Conservation (phyloP, 2,113 vertebrate genomes). For the Aspiorhynchus laticeps region DNA sequence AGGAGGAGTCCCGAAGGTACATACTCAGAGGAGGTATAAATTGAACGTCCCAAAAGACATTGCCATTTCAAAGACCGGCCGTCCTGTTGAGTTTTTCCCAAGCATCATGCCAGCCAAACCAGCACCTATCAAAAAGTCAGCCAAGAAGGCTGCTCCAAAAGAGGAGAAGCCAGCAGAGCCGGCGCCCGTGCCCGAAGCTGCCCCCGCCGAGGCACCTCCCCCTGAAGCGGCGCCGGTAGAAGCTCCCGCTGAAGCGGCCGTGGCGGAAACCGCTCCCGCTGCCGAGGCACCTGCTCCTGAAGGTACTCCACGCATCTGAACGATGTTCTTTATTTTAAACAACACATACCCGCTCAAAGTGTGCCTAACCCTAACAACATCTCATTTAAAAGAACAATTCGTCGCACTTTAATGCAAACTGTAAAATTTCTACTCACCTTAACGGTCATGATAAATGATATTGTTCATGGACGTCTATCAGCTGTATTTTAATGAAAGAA, state of each 20-base stretch:
- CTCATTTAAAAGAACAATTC: background rate
- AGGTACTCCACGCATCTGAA: constrained; percentile 2
- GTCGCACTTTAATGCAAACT: too few species aligned
- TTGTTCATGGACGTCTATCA: background rate
- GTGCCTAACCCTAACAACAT: background rate
- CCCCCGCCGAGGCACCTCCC: constrained; percentile 36
- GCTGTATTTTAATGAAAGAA: background rate
- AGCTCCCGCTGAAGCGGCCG: constrained; percentile 46
- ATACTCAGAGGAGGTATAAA: constrained; percentile 62
- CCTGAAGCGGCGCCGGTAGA: constrained; percentile 54
- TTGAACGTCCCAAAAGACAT: constrained; percentile 27
- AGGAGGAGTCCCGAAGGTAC: constrained; percentile 63
- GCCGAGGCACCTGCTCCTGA: constrained; percentile 49
- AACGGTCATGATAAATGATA: background rate
- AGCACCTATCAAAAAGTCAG: constrained; percentile 69
- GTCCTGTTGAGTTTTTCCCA: constrained; percentile 38
- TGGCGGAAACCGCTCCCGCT: constrained; percentile 48
- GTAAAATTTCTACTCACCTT: background rate
- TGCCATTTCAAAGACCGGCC: constrained; percentile 51
- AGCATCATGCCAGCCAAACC: constrained; percentile 66
- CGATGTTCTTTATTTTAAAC: background rate
- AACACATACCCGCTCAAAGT: background rate
- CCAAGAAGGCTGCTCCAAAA: constrained; percentile 66
- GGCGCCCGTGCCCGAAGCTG: constrained; percentile 50
- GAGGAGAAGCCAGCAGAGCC: constrained; percentile 42